Evolutionary conservation across 2,797 vertebrate species (phyloP).

Genomic region (Staurois parvus): DNA sequence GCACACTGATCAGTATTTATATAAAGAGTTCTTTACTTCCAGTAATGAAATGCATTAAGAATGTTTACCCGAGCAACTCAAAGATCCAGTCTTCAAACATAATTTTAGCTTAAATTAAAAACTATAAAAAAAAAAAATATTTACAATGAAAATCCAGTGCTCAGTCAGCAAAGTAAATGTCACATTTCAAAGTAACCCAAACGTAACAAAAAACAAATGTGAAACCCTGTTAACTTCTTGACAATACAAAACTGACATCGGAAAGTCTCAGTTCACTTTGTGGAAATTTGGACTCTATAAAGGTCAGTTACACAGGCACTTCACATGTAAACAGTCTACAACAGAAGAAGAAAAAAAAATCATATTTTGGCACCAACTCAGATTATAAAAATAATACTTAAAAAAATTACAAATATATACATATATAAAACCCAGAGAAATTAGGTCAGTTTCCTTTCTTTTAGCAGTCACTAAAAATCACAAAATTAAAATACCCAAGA

Average conservation of each 20-base stretch:
- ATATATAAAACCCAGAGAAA: slow-evolving; percentile 51
- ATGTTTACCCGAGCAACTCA: background rate
- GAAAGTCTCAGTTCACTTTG: slow-evolving; percentile 63
- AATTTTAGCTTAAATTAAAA: slow-evolving; percentile 1
- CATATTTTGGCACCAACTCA: slow-evolving; percentile 79
- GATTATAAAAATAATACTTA: slow-evolving; percentile 60
- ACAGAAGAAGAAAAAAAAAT: slow-evolving; percentile 71
- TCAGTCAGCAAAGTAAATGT: background rate
- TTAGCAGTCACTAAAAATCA: slow-evolving; percentile 61
- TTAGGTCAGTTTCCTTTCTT: slow-evolving; percentile 13
- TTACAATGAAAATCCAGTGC: slow-evolving; percentile 30
- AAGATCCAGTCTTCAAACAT: background rate
- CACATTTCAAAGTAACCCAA: slow-evolving; percentile 6
- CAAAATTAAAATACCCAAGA: slow-evolving; percentile 73
- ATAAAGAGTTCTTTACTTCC: background rate
- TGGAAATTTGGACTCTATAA: slow-evolving; percentile 78
- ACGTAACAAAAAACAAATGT: slow-evolving; percentile 57
- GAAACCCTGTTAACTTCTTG: slow-evolving; percentile 75
- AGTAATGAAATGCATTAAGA: background rate
- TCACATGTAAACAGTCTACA: slow-evolving; percentile 87
- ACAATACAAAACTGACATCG: slow-evolving; percentile 62
- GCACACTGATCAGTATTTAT: background rate
- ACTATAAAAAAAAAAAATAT: background rate
- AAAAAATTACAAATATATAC: slow-evolving; percentile 58
- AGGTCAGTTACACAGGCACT: slow-evolving; percentile 84